Evolutionary conservation across 2,888 invertebrate genomes (phyloP), one percentile per base, ranked within the genome.

Genomic region (Andrena chrysosceles): DNA sequence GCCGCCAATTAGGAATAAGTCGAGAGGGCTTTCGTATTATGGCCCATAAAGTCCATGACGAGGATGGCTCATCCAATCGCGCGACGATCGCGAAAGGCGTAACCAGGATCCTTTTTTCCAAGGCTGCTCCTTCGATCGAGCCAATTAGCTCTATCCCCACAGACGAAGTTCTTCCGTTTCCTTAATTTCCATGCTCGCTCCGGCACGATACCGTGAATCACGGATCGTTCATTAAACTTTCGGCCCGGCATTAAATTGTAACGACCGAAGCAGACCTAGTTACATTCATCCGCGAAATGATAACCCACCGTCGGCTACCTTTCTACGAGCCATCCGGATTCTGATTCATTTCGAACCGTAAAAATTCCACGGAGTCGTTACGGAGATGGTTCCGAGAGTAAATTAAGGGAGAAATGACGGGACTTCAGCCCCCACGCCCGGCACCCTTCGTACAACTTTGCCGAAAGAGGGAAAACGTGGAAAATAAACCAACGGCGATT

Each of bases 1-100:
- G 67, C 70, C 68, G 81, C 84, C 88, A 89, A 88, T 88, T 88
- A 88, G 68, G 71, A 85, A 81, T 68, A 72, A 87, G 86, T 85
- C 86, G 73, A 56, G 77, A 67, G 42, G 69, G 70, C 73, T 83
- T 78, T 75, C 66, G 23, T 66, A 16, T 56, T 60, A 79, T 29
- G 62, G 62, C 54, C 66, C 26, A 31, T 64, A 75, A 71, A 75
- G 49, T 62, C 29, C 7, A 8, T 56, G 31, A 71, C 56, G 5
- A 23, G 3, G 67, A 59, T 31, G 31, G 33, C 13, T 31, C 59
- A 23, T 23, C 8, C 23, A 26, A 56, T 67, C 48, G 35, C 7
- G n/a, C 29, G 49, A 42, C 66, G 31, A 20, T 29, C 33, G 29
- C 20, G 33, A 2, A 10, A 56, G 35, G 2, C 29, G 67, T 20